These are phyloP conservation scores for Cinara cedri DNA, from an alignment of 2,888 invertebrate species.

Conservation along the genomic window DNA sequence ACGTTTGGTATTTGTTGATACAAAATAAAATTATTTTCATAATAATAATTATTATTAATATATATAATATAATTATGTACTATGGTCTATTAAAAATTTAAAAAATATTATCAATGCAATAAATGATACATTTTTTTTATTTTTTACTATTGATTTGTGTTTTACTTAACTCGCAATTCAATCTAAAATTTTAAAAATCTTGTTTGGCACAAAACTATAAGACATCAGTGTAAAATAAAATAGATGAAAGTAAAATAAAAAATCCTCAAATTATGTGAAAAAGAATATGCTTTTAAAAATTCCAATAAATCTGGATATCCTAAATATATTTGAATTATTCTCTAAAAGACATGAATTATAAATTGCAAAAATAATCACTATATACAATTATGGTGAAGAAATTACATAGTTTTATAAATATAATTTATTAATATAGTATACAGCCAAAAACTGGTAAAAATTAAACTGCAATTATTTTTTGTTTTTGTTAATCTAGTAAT, in stretches of 20 bases:
- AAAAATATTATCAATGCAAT: not conserved
- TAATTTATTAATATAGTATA: conserved; percentile 52
- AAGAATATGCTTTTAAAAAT: conserved; percentile 18
- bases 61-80: not conserved
- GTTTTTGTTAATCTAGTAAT: conserved; percentile 51
- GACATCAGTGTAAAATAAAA: conserved; percentile 20
- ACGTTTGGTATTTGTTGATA: not conserved
- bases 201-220: conserved; percentile 44
- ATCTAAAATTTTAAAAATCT: not conserved
- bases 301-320: conserved; percentile 4
- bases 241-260: not conserved
- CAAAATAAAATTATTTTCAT: not conserved
- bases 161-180: conserved; percentile 9
- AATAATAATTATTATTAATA: too few relatives aligned
- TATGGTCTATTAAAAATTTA: not conserved
- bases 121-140: not conserved
- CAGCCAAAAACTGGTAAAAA: conserved; percentile 47
- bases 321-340: not conserved
- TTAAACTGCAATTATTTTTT: conserved; percentile 49
- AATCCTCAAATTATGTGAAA: conserved; percentile 4
- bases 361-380: conserved; percentile 42
- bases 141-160: not conserved
- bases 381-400: conserved; percentile 30
- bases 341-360: conserved; percentile 16
- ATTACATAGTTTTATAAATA: conserved; percentile 48